These are phyloP conservation scores for Eupsilia transversa DNA, from an alignment of 2,888 invertebrate species.

Conservation along the genomic window DNA sequence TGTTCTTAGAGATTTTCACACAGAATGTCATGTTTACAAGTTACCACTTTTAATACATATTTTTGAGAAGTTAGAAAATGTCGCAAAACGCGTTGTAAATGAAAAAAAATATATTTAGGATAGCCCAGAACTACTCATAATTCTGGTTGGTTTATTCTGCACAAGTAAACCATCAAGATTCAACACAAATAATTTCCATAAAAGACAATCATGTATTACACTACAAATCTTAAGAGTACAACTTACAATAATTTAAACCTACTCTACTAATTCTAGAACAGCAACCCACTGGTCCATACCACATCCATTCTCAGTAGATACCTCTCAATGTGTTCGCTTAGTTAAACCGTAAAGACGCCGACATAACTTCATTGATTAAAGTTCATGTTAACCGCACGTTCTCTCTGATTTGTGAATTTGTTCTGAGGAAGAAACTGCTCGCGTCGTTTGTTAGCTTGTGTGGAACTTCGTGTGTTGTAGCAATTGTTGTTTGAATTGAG, in stretches of 20 bases:
- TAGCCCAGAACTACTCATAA: background rate
- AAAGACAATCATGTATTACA: too few relatives aligned
- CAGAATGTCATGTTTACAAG: background rate
- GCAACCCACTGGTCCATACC: constrained; percentile 62
- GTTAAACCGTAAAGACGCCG: constrained; percentile 89
- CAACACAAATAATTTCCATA: background rate
- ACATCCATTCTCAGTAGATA: constrained; percentile 71
- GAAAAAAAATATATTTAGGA: background rate
- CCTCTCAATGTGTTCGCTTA: constrained; percentile 83
- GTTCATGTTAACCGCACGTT: constrained; percentile 85
- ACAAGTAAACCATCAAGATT: too few relatives aligned
- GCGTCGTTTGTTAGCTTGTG: constrained; percentile 33
- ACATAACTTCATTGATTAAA: constrained; percentile 90
- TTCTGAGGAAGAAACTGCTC: constrained; percentile 54
- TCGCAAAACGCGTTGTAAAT: background rate
- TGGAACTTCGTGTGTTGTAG: constrained; percentile 3
- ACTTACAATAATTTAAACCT: constrained; percentile 18
- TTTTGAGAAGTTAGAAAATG: background rate
- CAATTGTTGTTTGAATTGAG: background rate
- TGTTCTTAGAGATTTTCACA: background rate
- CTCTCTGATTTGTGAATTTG: constrained; percentile 72
- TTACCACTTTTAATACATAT: too few relatives aligned
- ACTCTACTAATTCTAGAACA: background rate
- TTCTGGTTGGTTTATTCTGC: too few relatives aligned
- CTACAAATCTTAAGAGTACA: constrained; percentile 13